phyloP scores from a whole-genome alignment of 1,140 invertebrate genomes.

The Euwallacea similis region DNA sequence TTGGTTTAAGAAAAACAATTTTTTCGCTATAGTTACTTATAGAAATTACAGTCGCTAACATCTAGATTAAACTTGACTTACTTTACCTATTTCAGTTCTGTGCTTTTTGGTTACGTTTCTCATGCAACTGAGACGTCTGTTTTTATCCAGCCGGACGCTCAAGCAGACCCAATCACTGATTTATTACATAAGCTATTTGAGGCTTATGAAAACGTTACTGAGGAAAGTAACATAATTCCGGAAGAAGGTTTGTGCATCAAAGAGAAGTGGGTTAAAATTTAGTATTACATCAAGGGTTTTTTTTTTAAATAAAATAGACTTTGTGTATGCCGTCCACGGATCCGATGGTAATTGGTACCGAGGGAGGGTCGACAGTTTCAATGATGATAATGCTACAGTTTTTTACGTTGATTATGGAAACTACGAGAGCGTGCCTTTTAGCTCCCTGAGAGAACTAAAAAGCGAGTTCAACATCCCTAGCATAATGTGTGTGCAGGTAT shows the following conservation, averaged over 20 bases:
- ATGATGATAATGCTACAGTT: constrained; percentile 59
- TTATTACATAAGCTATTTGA: constrained; percentile 60
- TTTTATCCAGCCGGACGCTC: constrained; percentile 61
- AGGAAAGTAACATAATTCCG: constrained; percentile 50
- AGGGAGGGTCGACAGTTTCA: constrained; percentile 59
- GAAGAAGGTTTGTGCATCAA: constrained; percentile 48
- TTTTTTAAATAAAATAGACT: constrained; percentile 16
- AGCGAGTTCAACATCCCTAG: constrained; percentile 41
- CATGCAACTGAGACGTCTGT: constrained; percentile 58
- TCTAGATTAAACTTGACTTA: not conserved
- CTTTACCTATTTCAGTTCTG: constrained; percentile 49
- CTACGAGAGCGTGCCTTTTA: constrained; percentile 59
- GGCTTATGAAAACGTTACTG: constrained; percentile 60
- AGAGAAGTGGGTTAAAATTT: not conserved
- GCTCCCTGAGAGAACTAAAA: constrained; percentile 39
- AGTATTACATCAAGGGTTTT: not conserved
- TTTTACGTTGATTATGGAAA: constrained; percentile 78
- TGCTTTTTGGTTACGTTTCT: constrained; percentile 56
- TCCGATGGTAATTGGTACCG: constrained; percentile 70
- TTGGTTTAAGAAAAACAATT: too few relatives aligned
- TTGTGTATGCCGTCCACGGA: constrained; percentile 64
- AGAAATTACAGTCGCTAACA: too few relatives aligned
- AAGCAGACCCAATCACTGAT: constrained; percentile 53
- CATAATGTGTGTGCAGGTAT: constrained; percentile 44
- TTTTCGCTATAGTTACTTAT: too few relatives aligned